These are phyloP conservation scores for Euproctis similis DNA, from an alignment of 2,888 invertebrate genomes.

Conservation along the genomic window DNA sequence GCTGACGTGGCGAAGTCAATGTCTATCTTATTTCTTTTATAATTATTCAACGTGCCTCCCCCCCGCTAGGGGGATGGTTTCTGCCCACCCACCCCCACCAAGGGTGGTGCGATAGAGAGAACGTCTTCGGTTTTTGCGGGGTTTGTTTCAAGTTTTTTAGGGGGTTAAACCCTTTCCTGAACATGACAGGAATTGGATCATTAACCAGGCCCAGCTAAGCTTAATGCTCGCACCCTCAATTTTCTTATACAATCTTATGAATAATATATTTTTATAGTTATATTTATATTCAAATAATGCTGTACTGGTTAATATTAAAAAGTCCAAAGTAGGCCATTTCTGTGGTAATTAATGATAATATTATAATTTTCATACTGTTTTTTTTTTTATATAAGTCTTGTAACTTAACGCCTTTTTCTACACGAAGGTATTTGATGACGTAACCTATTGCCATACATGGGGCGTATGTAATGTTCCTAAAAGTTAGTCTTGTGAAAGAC, in stretches of 20 bases:
- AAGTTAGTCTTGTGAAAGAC: too few relatives aligned
- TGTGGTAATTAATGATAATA: too few relatives aligned
- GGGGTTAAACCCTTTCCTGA: constrained; percentile 73
- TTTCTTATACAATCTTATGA: constrained; percentile 36
- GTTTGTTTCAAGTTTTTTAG: constrained; percentile 76
- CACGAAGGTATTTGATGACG: too few relatives aligned
- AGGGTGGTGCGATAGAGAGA: constrained; percentile 50
- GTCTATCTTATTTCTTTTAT: constrained; percentile 77
- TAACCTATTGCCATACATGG: too few relatives aligned
- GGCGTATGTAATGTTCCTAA: too few relatives aligned
- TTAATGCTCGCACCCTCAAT: constrained; percentile 52
- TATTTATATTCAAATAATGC: constrained; percentile 25
- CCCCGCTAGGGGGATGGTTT: constrained; percentile 44
- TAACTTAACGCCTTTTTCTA: too few relatives aligned
- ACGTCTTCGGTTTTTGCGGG: constrained; percentile 76
- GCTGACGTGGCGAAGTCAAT: constrained; percentile 70
- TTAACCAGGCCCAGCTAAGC: constrained; percentile 72
- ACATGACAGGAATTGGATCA: constrained; percentile 76
- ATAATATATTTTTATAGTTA: constrained; percentile 32
- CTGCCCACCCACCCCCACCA: constrained; percentile 24
- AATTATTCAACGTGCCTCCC: constrained; percentile 67
- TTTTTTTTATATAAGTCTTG: too few relatives aligned
- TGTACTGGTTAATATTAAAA: too few relatives aligned
- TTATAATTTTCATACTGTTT: too few relatives aligned
- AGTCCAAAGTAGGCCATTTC: too few relatives aligned